A percentile compares a stretch with the other conserved stretches of the same genome.
Evolutionary conservation across 2,113 vertebrate species (phyloP).

Genomic region (Copsychus sechellarum): DNA sequence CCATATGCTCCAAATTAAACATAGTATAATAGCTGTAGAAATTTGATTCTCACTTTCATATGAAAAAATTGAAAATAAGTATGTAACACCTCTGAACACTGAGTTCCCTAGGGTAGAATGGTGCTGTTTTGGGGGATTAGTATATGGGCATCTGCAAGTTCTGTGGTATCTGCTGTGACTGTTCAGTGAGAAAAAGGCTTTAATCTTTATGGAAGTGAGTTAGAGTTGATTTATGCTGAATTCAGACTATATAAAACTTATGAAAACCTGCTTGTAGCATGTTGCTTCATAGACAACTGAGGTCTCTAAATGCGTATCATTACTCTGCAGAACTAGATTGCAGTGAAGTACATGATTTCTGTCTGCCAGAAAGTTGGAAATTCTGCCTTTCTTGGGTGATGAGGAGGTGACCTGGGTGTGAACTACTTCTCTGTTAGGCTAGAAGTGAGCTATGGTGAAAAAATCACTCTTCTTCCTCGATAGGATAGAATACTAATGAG

Average conservation of each 20-base stretch:
- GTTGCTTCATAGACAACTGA: neutral
- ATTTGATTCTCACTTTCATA: neutral
- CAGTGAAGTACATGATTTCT: neutral
- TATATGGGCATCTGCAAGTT: neutral
- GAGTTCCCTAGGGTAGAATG: neutral
- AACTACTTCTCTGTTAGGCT: neutral
- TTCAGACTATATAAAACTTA: neutral
- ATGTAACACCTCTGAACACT: neutral
- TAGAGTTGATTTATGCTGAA: neutral
- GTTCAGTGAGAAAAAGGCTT: neutral
- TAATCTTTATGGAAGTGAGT: neutral
- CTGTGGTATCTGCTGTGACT: neutral
- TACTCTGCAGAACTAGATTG: neutral
- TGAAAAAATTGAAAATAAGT: neutral
- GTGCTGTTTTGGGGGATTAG: neutral
- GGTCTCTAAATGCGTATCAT: neutral
- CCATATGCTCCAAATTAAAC: neutral
- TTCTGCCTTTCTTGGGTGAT: neutral
- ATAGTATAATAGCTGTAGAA: neutral
- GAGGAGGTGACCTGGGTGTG: neutral
- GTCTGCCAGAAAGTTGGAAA: fast-evolving
- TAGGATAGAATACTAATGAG: neutral
- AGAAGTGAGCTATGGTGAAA: neutral
- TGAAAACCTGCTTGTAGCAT: neutral
- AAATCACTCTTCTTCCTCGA: neutral